phyloP scores from a whole-genome alignment of 2,888 invertebrate genomes.

The Lepidochrysops patricia region DNA sequence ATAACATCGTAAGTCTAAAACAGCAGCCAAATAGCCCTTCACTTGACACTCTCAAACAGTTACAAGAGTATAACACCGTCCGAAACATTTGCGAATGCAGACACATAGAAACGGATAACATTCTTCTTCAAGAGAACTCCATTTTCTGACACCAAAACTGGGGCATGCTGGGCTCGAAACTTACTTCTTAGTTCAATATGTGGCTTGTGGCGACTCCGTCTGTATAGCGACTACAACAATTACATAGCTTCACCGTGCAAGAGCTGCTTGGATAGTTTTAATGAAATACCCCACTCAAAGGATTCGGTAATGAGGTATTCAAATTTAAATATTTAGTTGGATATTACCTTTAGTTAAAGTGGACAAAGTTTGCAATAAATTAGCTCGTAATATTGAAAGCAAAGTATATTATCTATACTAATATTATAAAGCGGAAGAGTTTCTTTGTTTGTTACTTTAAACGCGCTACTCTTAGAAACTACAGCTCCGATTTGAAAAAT shows the following conservation, averaged over 20 bases:
- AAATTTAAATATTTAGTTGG: background rate
- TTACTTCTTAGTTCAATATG: slow-evolving; percentile 1
- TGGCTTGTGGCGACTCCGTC: background rate
- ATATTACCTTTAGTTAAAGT: background rate
- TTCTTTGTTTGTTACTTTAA: no score
- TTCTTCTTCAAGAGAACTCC: background rate
- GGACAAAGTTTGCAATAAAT: background rate
- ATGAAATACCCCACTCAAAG: slow-evolving; percentile 1
- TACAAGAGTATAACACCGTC: background rate
- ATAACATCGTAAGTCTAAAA: background rate
- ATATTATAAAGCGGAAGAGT: no score
- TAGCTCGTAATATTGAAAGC: background rate
- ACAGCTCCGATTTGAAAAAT: no score
- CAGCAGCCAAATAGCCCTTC: background rate
- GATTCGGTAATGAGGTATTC: slow-evolving; percentile 1
- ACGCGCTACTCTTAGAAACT: no score
- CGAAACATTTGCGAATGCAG: background rate
- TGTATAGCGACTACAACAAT: background rate
- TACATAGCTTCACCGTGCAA: slow-evolving; percentile 3
- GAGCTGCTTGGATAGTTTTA: slow-evolving; percentile 8
- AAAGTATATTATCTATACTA: no score
- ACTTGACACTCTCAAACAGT: background rate
- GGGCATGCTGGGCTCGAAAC: background rate
- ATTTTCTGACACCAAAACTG: background rate
- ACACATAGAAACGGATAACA: background rate